Base-by-base conservation (phyloP, 2,113 vertebrate genomes). In the Aegypius monachus region DNA sequence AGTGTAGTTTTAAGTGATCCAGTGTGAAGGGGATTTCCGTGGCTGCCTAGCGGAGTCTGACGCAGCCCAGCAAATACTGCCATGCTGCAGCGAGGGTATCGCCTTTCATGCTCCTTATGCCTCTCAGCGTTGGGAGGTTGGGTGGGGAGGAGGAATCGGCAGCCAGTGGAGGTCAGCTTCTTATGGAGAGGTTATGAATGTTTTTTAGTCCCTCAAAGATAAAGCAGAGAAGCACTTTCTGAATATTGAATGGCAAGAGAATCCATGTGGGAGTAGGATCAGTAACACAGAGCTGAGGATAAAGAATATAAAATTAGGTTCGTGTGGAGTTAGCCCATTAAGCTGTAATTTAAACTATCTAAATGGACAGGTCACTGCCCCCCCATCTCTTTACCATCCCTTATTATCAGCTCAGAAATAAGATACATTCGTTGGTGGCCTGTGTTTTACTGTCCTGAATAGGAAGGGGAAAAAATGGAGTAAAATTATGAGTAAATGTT, bases 301-400 rank as follows among this genome's bases (percentile, higher is more conserved):
- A 81, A 93, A 83, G 86, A 86, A 74, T 29, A 67, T 78, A 71
- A 95, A 94, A 93, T 95, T 40, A 94, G 72, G 55, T 88, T 93
- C 71, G 61, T 61, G 40, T 55, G 32, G 50, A 88, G 42, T 83
- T 92, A 93, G 82, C 34, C 47, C 83, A 88, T 88, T 93, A 92
- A 81, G 25, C 21, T 92, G 80, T 52, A 94, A 92, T 81, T 97
- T 92, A 86, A 90, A n/a, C 72, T 88, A 48, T 31, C 56, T 87
- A 87, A 97, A 88, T 72, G 40, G 36, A 72, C 25, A 75, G 19
- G 29, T 62, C 18, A 4, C 2, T 5, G 3, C 7, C 26, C 10
- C 25, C 4, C 2, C 53, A 19, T 66, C 27, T 68, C 66, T 85
- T 31, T 66, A 53, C 9, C 12, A 31, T 81, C 38, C 31, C 31